Conservation (phyloP, 2,888 invertebrate genomes). For the Hermodice carunculata region DNA sequence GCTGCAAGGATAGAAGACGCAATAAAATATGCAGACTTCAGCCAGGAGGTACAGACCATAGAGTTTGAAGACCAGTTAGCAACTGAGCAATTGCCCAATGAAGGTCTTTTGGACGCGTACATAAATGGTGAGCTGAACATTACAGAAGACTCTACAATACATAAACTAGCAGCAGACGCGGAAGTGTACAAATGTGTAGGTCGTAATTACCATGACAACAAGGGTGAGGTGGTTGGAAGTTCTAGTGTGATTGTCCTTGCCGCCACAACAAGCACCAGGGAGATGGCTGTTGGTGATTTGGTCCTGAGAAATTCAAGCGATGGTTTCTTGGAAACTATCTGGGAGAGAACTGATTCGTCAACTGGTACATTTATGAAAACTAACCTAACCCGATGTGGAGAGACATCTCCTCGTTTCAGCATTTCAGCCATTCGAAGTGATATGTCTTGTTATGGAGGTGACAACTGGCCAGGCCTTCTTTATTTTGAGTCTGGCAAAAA, state of each 20-base stretch:
- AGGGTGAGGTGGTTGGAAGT: not conserved
- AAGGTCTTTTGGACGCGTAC: not conserved
- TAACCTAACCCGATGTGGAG: too few species aligned
- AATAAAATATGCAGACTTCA: conserved; percentile 6
- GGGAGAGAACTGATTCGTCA: too few species aligned
- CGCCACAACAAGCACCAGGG: not conserved
- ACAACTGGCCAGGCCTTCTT: conserved; percentile 6
- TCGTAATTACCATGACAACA: not conserved
- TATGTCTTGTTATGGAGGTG: not conserved
- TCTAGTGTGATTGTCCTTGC: not conserved
- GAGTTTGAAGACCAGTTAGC: not conserved
- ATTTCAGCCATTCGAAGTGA: too few species aligned
- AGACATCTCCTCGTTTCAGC: too few species aligned
- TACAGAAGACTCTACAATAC: not conserved
- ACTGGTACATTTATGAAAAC: too few species aligned
- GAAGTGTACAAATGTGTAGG: not conserved
- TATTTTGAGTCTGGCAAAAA: not conserved
- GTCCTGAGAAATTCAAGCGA: not conserved
- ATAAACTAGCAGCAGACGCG: not conserved
- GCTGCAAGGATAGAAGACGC: not conserved
- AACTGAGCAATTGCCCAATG: not conserved
- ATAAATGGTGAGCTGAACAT: not conserved
- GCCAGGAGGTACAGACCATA: not conserved
- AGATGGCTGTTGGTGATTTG: not conserved
- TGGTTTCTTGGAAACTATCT: not conserved